Percentiles rank a stretch among this genome's conserved stretches.
phyloP scores from a whole-genome alignment of 2,113 vertebrate species.

The Oreochromis tanganicae region DNA sequence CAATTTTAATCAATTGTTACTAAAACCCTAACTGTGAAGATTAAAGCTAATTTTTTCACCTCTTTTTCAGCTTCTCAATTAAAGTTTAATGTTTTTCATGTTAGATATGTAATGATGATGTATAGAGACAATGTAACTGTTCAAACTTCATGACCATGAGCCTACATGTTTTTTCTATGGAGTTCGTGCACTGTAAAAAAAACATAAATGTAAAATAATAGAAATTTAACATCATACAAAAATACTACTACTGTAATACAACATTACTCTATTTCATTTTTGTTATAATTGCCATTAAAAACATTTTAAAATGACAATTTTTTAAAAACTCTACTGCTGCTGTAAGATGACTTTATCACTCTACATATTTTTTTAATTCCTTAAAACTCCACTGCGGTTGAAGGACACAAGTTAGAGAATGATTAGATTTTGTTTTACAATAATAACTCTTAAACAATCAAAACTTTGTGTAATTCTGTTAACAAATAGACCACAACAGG shows the following conservation, averaged over 20 bases:
- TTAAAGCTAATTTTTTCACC: neutral
- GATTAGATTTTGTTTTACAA: neutral
- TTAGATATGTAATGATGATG: neutral
- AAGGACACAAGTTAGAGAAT: neutral
- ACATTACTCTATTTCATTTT: neutral
- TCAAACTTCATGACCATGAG: neutral
- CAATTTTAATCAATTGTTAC: neutral
- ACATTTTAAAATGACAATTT: neutral
- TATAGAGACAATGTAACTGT: neutral
- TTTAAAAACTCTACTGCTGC: accelerated
- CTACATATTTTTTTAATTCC: neutral
- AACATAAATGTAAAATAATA: neutral
- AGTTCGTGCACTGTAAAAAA: neutral
- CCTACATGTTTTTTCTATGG: neutral
- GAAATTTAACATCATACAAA: neutral
- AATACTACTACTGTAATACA: neutral
- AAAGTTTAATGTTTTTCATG: neutral
- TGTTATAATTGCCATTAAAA: neutral
- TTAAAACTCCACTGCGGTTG: neutral
- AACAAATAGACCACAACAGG: no score
- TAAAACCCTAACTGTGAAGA: neutral
- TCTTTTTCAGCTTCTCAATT: neutral
- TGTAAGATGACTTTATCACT: neutral
- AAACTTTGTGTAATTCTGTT: no score
- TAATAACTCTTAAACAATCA: no score